A percentile compares a stretch with the other conserved stretches of the same genome.
These are phyloP conservation scores for Cyclura pinguis DNA, from an alignment of 2,797 vertebrate species.

Conservation along the genomic window DNA sequence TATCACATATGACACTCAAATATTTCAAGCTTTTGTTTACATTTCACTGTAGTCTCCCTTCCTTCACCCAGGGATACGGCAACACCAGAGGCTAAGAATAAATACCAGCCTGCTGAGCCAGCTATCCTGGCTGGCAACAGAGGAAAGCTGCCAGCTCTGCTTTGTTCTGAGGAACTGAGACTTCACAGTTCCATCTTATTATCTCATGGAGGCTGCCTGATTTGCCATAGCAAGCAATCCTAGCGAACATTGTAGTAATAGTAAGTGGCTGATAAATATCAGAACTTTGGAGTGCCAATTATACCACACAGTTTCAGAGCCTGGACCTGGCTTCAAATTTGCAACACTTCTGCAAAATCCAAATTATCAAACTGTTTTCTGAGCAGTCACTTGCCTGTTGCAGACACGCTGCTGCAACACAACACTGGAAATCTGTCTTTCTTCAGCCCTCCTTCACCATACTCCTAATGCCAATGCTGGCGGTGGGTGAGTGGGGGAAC, in stretches of 20 bases:
- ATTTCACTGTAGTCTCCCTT: constrained; percentile 24
- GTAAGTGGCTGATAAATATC: background rate
- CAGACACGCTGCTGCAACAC: too few species aligned
- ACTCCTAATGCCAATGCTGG: too few species aligned
- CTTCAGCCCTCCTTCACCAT: too few species aligned
- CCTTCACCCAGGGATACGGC: background rate
- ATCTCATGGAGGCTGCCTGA: background rate
- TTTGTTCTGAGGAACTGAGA: constrained; percentile 4
- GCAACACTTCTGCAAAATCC: background rate
- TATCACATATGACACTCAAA: background rate
- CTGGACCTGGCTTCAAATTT: constrained; percentile 2
- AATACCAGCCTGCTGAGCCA: constrained; percentile 23
- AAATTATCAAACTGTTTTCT: background rate
- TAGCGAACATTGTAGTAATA: background rate
- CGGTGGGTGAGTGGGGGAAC: too few species aligned
- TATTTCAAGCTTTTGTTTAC: constrained; percentile 35
- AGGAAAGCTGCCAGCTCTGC: constrained; percentile 8
- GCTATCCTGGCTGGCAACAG: constrained; percentile 27
- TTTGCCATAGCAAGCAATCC: constrained; percentile 15
- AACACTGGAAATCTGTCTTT: too few species aligned
- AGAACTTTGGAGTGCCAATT: background rate
- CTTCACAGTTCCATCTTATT: background rate
- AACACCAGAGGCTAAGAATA: constrained; percentile 47
- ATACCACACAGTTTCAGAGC: accelerated
- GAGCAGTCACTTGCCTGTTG: too few species aligned